phyloP scores from a whole-genome alignment of 2,113 vertebrate genomes.

The Entelurus aequoreus region DNA sequence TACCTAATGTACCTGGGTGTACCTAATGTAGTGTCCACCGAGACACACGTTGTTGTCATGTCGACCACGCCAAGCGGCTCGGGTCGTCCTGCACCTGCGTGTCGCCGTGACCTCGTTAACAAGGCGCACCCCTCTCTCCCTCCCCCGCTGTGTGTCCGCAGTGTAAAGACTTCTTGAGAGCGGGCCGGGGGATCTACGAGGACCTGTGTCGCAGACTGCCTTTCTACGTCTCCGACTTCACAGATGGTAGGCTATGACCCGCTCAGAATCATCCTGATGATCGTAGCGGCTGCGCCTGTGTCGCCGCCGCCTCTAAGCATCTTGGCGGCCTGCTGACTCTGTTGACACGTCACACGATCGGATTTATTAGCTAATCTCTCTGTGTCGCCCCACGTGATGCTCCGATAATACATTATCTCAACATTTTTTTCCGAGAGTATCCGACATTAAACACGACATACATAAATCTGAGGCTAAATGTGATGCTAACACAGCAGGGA shows the following conservation, averaged over 20 bases:
- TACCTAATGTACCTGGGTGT: too few relatives aligned
- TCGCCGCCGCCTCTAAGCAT: too few relatives aligned
- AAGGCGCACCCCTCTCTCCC: not conserved
- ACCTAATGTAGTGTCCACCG: too few relatives aligned
- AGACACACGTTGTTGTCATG: not conserved
- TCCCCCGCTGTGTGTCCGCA: slow-evolving; percentile 35
- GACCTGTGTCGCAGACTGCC: slow-evolving; percentile 88
- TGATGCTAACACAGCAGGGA: too few relatives aligned
- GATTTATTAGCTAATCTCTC: too few relatives aligned
- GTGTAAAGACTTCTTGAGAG: slow-evolving; percentile 77
- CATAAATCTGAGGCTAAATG: too few relatives aligned
- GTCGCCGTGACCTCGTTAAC: not conserved
- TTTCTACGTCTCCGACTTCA: slow-evolving; percentile 90
- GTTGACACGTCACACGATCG: slow-evolving; percentile 17
- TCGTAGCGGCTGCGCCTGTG: not conserved
- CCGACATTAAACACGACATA: too few relatives aligned
- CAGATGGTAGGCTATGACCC: slow-evolving; percentile 80
- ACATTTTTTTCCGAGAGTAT: too few relatives aligned
- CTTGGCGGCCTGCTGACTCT: slow-evolving; percentile 12
- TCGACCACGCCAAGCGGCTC: not conserved
- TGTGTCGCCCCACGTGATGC: too few relatives aligned
- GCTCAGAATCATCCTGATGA: slow-evolving; percentile 52
- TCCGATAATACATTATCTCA: too few relatives aligned
- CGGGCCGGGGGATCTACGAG: slow-evolving; percentile 90
- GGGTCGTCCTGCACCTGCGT: not conserved